phyloP scores from a whole-genome alignment of 37 sponge, comb jelly and placozoan genomes.

The Haliclona indistincta region DNA sequence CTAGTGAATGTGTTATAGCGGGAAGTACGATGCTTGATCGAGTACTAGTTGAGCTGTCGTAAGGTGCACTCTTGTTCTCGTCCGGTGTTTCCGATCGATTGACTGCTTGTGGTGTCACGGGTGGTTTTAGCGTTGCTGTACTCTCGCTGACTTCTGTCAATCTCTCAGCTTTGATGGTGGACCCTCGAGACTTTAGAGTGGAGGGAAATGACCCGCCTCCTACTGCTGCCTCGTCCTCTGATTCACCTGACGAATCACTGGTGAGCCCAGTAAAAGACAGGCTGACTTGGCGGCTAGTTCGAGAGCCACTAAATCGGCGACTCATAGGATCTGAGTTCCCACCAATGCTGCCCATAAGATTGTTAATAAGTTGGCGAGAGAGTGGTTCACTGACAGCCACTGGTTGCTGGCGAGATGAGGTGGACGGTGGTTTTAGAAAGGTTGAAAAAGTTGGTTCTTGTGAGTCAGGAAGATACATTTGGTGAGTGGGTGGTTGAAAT shows the following conservation, averaged over 20 bases:
- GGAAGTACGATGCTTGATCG: background rate
- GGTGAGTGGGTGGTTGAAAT: background rate
- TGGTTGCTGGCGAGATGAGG: no score
- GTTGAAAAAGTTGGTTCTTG: background rate
- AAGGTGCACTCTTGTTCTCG: no score
- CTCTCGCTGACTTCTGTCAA: background rate
- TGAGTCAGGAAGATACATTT: background rate
- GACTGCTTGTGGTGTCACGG: background rate
- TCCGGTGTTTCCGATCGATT: background rate
- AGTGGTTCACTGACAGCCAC: background rate
- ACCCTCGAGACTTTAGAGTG: background rate
- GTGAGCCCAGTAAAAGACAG: background rate
- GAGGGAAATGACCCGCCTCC: slow-evolving; percentile 3
- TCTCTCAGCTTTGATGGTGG: background rate
- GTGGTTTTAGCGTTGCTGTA: background rate
- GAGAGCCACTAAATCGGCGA: background rate
- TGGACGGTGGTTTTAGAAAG: background rate
- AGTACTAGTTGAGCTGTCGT: background rate
- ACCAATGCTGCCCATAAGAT: no score
- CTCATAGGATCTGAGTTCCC: background rate
- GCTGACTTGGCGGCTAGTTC: background rate
- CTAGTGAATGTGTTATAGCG: no score
- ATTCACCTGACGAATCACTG: background rate
- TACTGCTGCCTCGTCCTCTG: background rate
- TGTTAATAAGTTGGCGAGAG: background rate